These are phyloP conservation scores for Tenthredo amoena DNA, from an alignment of 2,888 invertebrate genomes.

Conservation along the genomic window DNA sequence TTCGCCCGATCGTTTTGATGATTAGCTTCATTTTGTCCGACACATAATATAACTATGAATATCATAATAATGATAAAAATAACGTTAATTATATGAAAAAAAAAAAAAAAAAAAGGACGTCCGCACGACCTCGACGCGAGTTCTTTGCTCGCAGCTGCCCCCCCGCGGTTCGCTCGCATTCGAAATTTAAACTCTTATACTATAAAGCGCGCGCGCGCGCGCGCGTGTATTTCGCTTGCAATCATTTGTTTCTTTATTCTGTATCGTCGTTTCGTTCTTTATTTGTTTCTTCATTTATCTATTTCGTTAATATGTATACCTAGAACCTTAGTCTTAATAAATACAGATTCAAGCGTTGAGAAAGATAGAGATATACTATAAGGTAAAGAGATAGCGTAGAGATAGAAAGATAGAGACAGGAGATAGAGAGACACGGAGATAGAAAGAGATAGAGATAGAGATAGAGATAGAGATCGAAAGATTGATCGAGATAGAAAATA, in stretches of 20 bases:
- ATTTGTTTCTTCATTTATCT: not conserved
- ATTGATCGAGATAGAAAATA: not conserved
- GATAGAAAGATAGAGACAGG: not conserved
- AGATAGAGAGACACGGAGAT: not conserved
- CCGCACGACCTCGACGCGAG: not conserved
- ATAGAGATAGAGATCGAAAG: not conserved
- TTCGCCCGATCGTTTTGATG: not conserved
- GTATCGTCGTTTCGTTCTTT: not conserved
- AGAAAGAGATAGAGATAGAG: not conserved
- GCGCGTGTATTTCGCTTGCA: not conserved
- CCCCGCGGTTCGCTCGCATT: not conserved
- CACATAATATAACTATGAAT: not conserved
- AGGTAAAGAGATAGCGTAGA: not conserved
- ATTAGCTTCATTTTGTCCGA: not conserved
- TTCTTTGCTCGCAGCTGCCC: not conserved
- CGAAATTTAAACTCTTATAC: not conserved
- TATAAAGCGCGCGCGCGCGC: not conserved
- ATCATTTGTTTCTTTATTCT: not conserved
- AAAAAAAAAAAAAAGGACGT: not conserved
- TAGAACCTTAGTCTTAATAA: conserved; percentile 6
- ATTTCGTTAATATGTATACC: not conserved
- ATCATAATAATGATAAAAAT: not conserved
- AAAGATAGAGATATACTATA: not conserved
- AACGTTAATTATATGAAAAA: not conserved
- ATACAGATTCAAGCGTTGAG: conserved; percentile 33